Evolutionary conservation across 1,140 invertebrate genomes (phyloP).

Genomic region (Euglossa dilemma): DNA sequence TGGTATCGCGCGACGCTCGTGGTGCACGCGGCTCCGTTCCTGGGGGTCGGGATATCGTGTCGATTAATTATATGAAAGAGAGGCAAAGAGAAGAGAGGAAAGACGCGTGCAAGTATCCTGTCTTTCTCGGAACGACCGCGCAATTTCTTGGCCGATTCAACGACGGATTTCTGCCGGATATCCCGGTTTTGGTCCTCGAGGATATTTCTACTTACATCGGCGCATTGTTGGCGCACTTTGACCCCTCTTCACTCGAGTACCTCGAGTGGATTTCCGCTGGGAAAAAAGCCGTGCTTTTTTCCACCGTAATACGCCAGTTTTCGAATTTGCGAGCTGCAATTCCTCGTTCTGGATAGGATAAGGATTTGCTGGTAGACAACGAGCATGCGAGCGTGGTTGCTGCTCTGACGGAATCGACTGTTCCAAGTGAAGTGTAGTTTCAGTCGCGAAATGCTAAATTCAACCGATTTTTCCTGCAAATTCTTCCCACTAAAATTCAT

Average conservation of each 20-base stretch:
- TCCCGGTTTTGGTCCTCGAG: neutral
- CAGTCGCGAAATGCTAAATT: neutral
- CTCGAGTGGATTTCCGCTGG: conserved; percentile 21
- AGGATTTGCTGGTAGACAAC: neutral
- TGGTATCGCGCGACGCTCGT: too few species aligned
- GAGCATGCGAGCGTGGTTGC: conserved; percentile 4
- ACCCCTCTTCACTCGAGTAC: conserved; percentile 1
- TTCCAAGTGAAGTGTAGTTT: neutral
- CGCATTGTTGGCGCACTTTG: conserved; percentile 25
- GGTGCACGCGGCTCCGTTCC: too few species aligned
- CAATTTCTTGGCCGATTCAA: neutral
- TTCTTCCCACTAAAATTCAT: too few species aligned
- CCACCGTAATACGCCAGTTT: conserved; percentile 28
- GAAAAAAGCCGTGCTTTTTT: neutral
- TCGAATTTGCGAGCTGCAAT: conserved; percentile 16
- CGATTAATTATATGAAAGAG: neutral
- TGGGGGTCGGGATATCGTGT: too few species aligned
- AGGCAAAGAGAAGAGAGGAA: neutral
- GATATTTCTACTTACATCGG: conserved; percentile 7
- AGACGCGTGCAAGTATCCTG: neutral
- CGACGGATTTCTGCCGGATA: neutral
- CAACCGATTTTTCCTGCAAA: neutral
- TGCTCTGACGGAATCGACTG: neutral
- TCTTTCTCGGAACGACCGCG: neutral
- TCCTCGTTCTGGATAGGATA: neutral